Base-by-base conservation (phyloP, 2,888 invertebrate genomes). In the Boloria euphrosyne region DNA sequence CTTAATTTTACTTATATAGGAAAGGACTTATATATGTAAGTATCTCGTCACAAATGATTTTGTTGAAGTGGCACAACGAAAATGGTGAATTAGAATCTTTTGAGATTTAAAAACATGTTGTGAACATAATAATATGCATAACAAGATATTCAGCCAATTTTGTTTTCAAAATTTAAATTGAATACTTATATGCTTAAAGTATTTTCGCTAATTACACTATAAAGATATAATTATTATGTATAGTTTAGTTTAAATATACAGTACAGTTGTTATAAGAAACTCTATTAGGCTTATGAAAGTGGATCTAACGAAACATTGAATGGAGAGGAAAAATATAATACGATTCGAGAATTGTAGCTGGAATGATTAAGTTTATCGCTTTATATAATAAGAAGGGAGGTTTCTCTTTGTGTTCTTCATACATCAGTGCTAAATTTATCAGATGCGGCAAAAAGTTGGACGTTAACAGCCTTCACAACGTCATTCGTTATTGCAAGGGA, bases 351-450 rank as follows among this genome's bases (percentile, higher is more conserved):
- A 59, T 67, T 65, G 66, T 65, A 67, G 67, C 62, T 65, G 65
- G 66, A 62, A 66, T 72, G 72, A 73, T 71, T 73, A 69, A 66
- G 60, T 71, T 75, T 71, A 75, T 73, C 74, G 74, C 74, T 70
- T 71, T 70, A 70, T 73, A 72, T 75, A 74, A 75, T 74, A 74
- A 77, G 73, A 74, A 71, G 73, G 75, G 75, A 76, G 77, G 78
- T 81, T 82, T 80, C 80, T 82, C 80, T 81, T 82, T 79, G 78
- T 78, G 79, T 76, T 76, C 76, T 67, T 70, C 78, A 76, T 78
- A 80, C 82, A 82, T 82, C 80, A 82, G 76, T 77, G 84, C 80
- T 75, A 82, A 81, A 81, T 85, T 85, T 85, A 85, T 85, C 81
- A 84, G 82, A 83, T 76, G 67, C 73, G 64, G 78, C 80, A 85